Percentiles rank a stretch among this genome's conserved stretches.
Evolutionary conservation across 2,113 vertebrate species (phyloP).

Genomic region (Ailuropoda melanoleuca): DNA sequence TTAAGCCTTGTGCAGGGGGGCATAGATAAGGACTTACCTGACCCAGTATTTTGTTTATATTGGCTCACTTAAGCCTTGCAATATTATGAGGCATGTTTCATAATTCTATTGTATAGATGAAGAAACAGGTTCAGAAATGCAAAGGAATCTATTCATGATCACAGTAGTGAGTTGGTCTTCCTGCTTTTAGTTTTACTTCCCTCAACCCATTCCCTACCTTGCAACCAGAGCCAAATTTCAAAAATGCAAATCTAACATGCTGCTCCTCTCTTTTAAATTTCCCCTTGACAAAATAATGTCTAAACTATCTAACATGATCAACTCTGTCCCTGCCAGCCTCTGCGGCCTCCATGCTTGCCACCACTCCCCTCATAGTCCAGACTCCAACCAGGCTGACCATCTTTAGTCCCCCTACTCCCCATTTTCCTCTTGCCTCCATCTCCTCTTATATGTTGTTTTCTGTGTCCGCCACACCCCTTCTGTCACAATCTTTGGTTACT

Average conservation of each 20-base stretch:
- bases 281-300: background rate
- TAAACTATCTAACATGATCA: background rate
- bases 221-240: background rate
- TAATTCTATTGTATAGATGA: conserved; percentile 33
- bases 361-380: background rate
- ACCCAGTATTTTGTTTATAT: background rate
- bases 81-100: background rate
- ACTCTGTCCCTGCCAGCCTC: background rate
- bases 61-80: background rate
- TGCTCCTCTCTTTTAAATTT: background rate
- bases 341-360: background rate
- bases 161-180: background rate
- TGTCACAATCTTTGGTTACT: background rate
- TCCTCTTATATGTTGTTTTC: background rate
- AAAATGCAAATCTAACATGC: background rate
- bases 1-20: background rate
- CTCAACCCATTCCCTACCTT: background rate
- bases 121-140: background rate
- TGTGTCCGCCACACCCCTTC: background rate
- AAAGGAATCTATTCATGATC: background rate
- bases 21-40: background rate
- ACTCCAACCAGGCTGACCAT: background rate
- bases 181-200: background rate
- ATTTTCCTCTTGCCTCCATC: background rate
- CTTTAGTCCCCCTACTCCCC: background rate